Percentiles rank a stretch among this genome's conserved stretches.
These are phyloP conservation scores for Odocoileus virginianus DNA, from an alignment of 2,113 vertebrate species.

Conservation along the genomic window DNA sequence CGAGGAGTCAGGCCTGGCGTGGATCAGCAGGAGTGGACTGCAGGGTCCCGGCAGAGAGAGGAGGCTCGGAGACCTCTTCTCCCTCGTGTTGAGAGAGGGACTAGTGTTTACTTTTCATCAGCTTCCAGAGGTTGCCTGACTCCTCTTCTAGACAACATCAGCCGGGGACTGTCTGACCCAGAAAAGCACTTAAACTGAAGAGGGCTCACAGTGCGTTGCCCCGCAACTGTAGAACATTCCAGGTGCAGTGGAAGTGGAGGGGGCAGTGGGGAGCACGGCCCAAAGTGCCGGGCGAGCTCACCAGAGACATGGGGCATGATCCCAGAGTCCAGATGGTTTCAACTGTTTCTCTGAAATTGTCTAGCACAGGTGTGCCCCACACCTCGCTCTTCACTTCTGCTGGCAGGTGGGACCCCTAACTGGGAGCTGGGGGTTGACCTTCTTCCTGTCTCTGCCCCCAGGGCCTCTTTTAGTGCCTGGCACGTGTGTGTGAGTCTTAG, in stretches of 20 bases:
- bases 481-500: neutral
- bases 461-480: neutral
- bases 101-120: neutral
- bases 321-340: neutral
- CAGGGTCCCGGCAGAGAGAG: neutral
- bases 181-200: neutral
- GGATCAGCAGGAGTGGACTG: neutral
- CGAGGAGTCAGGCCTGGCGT: neutral
- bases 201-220: rapidly evolving
- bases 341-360: neutral
- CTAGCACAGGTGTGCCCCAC: neutral
- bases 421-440: neutral
- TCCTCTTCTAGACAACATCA: neutral
- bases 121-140: neutral
- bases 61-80: neutral
- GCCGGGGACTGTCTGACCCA: neutral
- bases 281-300: neutral
- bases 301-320: neutral
- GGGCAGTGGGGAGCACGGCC: rapidly evolving
- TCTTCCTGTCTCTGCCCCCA: neutral
- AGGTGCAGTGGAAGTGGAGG: neutral
- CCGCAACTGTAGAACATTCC: neutral
- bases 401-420: neutral
- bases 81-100: neutral
- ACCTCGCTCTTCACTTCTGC: neutral